Conservation (phyloP, 2,797 vertebrate genomes). For the Miichthys miiuy region DNA sequence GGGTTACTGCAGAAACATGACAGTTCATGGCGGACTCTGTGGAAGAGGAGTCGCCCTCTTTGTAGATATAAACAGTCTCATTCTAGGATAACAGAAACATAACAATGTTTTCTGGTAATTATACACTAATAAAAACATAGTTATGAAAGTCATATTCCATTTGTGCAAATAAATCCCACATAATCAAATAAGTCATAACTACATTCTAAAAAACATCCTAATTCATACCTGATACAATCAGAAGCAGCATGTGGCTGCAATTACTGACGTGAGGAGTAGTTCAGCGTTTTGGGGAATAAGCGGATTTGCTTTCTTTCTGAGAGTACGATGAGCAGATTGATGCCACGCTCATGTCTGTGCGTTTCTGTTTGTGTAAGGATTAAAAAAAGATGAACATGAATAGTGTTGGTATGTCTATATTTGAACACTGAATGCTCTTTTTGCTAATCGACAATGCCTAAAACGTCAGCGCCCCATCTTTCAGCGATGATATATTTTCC, state of each 20-base stretch:
- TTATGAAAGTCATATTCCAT: no score
- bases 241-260: neutral
- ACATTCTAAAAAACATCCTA: neutral
- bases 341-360: neutral
- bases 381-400: no score
- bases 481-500: neutral
- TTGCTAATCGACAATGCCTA: neutral
- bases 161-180: no score
- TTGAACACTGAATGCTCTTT: neutral
- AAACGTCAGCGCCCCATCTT: constrained; percentile 1
- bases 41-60: no score
- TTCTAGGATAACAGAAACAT: no score
- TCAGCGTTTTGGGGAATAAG: neutral
- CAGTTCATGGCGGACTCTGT: no score
- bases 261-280: neutral
- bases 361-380: neutral
- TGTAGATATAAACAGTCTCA: no score
- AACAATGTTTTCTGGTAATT: no score
- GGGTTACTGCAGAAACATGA: no score
- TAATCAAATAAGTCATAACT: neutral
- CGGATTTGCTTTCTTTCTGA: neutral
- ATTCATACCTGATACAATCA: neutral
- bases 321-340: no score
- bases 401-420: neutral
- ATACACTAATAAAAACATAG: no score